Evolutionary conservation across 1,140 invertebrate genomes (phyloP).

Genomic region (Anthonomus grandis): DNA sequence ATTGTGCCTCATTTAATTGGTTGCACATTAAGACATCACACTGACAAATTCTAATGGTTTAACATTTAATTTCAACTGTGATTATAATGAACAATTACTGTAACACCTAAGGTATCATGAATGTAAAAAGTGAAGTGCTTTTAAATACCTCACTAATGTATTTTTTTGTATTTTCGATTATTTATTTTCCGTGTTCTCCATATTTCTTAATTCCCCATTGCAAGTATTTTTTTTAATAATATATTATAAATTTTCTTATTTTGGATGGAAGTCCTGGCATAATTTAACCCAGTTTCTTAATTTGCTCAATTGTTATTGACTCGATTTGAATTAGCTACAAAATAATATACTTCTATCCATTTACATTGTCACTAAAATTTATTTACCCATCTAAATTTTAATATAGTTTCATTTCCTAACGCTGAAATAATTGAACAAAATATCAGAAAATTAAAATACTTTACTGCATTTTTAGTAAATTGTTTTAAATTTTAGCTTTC

Average conservation of each 20-base stretch:
- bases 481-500: neutral
- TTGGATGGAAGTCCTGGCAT: too few relatives aligned
- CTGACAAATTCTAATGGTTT: too few relatives aligned
- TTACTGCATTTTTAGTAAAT: neutral
- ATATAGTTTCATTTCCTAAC: neutral
- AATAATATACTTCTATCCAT: neutral
- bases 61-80: too few relatives aligned
- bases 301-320: too few relatives aligned
- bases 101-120: too few relatives aligned
- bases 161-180: too few relatives aligned
- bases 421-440: neutral
- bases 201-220: neutral
- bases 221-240: neutral
- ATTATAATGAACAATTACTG: too few relatives aligned
- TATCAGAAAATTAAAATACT: neutral
- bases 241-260: neutral
- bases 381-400: conserved; percentile 10
- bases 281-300: too few relatives aligned
- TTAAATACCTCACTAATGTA: too few relatives aligned
- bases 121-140: too few relatives aligned
- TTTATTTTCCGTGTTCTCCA: conserved; percentile 4
- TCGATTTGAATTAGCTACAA: neutral
- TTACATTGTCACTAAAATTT: conserved; percentile 1
- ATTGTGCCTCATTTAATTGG: too few relatives aligned
- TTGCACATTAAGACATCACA: too few relatives aligned